A percentile compares a stretch with the other conserved stretches of the same genome.
Evolutionary conservation across 2,888 invertebrate species (phyloP).

Genomic region (Syrphus vitripennis): DNA sequence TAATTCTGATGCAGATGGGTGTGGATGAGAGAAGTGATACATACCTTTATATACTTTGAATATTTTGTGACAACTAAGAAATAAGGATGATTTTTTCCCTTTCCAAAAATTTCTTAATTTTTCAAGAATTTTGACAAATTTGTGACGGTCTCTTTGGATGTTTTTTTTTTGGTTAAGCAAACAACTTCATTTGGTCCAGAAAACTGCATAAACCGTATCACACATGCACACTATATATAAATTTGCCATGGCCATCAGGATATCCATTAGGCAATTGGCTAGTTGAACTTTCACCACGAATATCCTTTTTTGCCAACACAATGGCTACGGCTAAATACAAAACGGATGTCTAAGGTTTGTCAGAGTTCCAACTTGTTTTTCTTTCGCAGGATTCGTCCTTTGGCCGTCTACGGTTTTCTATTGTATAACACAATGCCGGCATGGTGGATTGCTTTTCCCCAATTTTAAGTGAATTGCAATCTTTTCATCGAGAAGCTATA

Average conservation of each 20-base stretch:
- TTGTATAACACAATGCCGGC: conserved; percentile 6
- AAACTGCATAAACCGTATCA: not conserved
- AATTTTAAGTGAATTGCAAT: conserved; percentile 58
- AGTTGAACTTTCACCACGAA: conserved; percentile 39
- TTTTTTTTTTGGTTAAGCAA: not conserved
- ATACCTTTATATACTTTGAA: not conserved
- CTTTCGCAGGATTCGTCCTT: conserved; percentile 36
- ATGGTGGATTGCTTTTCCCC: conserved; percentile 3
- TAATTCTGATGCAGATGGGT: not conserved
- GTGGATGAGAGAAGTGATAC: not conserved
- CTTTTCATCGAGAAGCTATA: conserved; percentile 6
- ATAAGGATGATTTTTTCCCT: not conserved
- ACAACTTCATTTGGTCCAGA: not conserved
- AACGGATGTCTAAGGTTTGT: conserved; percentile 31
- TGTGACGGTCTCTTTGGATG: not conserved
- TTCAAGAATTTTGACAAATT: not conserved
- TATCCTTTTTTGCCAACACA: conserved; percentile 36
- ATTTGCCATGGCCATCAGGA: too few species aligned
- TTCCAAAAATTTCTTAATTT: not conserved
- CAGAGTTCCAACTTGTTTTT: conserved; percentile 28
- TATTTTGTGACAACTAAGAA: too few species aligned
- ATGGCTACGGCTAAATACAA: conserved; percentile 9
- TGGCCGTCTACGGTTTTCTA: conserved; percentile 22
- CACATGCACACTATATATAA: not conserved
- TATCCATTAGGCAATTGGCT: conserved; percentile 63